These are phyloP conservation scores for Antedon bifida DNA, from an alignment of 35 echinoderm and acorn worm species.

Conservation along the genomic window DNA sequence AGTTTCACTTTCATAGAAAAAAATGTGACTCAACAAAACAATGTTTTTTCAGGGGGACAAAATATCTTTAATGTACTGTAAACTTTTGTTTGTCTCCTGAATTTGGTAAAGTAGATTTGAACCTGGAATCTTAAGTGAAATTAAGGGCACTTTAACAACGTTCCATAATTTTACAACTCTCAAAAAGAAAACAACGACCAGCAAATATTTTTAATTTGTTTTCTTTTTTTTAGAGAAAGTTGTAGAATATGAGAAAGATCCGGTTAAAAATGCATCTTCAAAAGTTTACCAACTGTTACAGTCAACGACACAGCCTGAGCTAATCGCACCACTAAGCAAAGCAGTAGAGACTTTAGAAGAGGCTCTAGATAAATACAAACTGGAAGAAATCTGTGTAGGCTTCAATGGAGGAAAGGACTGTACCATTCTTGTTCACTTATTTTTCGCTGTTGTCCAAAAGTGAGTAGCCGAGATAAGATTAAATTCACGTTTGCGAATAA, in stretches of 20 bases:
- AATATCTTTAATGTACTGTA: too few relatives aligned
- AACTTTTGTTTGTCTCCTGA: too few relatives aligned
- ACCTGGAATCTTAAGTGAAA: too few relatives aligned
- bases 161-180: too few relatives aligned
- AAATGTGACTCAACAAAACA: too few relatives aligned
- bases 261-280: slow-evolving; percentile 22
- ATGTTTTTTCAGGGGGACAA: too few relatives aligned
- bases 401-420: slow-evolving; percentile 96
- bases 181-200: too few relatives aligned
- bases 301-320: neutral
- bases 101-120: too few relatives aligned
- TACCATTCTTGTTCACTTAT: slow-evolving; percentile 58
- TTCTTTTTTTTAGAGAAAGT: slow-evolving; percentile 23
- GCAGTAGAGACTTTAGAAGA: slow-evolving; percentile 43
- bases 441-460: slow-evolving; percentile 69
- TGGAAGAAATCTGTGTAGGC: slow-evolving; percentile 73
- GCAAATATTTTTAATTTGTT: neutral
- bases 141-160: too few relatives aligned
- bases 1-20: too few relatives aligned
- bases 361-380: slow-evolving; percentile 46
- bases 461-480: too few relatives aligned
- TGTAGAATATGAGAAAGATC: slow-evolving; percentile 64
- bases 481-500: too few relatives aligned
- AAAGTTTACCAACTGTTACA: slow-evolving; percentile 32
- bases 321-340: neutral